Evolutionary conservation across 1,140 invertebrate species (phyloP).

Genomic region (Zaprionus capensis): DNA sequence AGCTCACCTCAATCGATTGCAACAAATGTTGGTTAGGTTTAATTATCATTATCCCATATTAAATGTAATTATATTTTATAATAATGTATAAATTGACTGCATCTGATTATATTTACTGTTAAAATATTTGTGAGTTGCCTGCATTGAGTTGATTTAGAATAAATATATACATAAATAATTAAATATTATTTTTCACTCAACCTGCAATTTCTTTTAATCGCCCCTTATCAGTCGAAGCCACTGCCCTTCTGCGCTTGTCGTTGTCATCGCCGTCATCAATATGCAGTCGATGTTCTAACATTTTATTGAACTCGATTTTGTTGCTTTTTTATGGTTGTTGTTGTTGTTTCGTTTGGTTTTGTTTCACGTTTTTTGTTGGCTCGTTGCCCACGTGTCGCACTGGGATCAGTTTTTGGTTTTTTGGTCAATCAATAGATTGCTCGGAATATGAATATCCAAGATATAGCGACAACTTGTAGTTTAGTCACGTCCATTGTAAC

Average conservation of each 20-base stretch:
- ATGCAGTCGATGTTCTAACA: conserved; percentile 71
- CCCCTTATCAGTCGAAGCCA: not conserved
- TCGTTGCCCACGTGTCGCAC: conserved; percentile 40
- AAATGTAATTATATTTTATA: too few relatives aligned
- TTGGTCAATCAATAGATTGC: conserved; percentile 43
- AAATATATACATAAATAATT: too few relatives aligned
- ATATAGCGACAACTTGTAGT: conserved; percentile 35
- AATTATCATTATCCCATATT: too few relatives aligned
- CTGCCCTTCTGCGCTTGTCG: not conserved
- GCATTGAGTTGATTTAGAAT: too few relatives aligned
- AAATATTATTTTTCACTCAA: not conserved
- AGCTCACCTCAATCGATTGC: too few relatives aligned
- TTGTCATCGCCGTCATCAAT: conserved; percentile 53
- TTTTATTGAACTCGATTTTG: conserved; percentile 30
- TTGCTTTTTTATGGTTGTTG: not conserved
- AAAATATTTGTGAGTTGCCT: too few relatives aligned
- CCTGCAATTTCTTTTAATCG: too few relatives aligned
- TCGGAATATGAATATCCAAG: not conserved
- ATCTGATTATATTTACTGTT: too few relatives aligned
- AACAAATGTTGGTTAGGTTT: too few relatives aligned
- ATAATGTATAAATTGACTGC: too few relatives aligned
- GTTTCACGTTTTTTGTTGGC: conserved; percentile 19
- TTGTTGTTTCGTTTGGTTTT: conserved; percentile 20
- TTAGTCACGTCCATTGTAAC: conserved; percentile 67
- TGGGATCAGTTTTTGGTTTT: conserved; percentile 33